A percentile compares a stretch with the other conserved stretches of the same genome.
Evolutionary conservation across 2,113 vertebrate genomes (phyloP).

Genomic region (rabbit (Oryctolagus cuniculus)): DNA sequence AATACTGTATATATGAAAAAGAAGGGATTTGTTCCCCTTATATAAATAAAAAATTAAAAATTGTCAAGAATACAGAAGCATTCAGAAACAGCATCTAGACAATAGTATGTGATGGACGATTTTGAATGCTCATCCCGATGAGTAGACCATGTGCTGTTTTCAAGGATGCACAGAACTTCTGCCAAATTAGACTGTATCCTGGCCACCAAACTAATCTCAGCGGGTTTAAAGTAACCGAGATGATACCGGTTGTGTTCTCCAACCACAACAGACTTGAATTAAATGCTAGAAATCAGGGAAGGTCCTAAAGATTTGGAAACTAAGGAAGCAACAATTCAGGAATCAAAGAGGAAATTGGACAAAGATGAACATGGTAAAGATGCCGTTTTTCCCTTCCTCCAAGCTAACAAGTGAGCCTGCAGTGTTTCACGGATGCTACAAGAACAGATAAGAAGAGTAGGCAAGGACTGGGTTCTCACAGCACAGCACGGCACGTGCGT

Average conservation of each 20-base stretch:
- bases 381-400: neutral
- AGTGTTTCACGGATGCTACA: neutral
- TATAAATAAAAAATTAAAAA: neutral
- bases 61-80: neutral
- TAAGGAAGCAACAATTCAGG: neutral
- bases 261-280: neutral
- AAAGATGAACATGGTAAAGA: too few species aligned
- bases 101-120: neutral
- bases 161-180: too few species aligned
- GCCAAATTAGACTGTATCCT: too few species aligned
- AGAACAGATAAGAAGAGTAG: neutral
- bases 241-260: neutral
- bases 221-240: neutral
- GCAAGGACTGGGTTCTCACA: neutral
- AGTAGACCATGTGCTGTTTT: neutral
- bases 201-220: too few species aligned
- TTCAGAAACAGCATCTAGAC: neutral
- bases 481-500: too few species aligned
- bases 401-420: neutral
- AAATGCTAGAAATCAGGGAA: neutral
- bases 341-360: neutral
- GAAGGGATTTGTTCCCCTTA: too few species aligned
- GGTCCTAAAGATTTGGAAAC: neutral
- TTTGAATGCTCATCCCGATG: too few species aligned
- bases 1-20: too few species aligned